Evolutionary conservation across 2,113 vertebrate species (phyloP).

Genomic region (Glareola pratincola): DNA sequence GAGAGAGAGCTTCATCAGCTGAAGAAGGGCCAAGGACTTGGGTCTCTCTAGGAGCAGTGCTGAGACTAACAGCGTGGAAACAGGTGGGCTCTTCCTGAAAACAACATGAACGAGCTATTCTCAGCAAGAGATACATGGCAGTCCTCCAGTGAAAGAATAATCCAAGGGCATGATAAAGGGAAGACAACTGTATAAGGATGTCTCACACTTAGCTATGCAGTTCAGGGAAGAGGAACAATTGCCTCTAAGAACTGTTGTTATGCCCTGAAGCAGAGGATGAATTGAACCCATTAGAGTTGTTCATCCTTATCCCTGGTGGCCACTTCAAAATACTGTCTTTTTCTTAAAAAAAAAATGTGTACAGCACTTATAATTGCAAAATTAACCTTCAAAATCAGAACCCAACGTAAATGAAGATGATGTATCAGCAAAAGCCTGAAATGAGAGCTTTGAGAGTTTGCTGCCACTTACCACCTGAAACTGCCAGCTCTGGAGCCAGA

Average conservation of each 20-base stretch:
- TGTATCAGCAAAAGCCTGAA: neutral
- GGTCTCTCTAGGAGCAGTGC: neutral
- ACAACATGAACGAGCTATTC: neutral
- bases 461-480: neutral
- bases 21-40: neutral
- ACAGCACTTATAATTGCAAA: conserved; percentile 23
- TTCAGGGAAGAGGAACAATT: neutral
- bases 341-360: neutral
- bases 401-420: neutral
- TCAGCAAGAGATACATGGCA: neutral
- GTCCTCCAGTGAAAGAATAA: neutral
- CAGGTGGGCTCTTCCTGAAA: neutral
- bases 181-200: neutral
- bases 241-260: conserved; percentile 5
- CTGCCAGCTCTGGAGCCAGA: neutral
- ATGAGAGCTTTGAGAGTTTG: neutral
- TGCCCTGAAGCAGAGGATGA: conserved; percentile 39
- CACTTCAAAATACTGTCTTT: conserved; percentile 24
- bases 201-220: neutral
- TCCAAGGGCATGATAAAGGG: neutral
- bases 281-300: conserved; percentile 10
- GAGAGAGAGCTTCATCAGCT: neutral
- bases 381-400: conserved; percentile 55
- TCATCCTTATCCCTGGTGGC: neutral
- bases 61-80: neutral